Conservation (phyloP, 53 echinoderm and acorn worm genomes). For the Holothuria scabra region DNA sequence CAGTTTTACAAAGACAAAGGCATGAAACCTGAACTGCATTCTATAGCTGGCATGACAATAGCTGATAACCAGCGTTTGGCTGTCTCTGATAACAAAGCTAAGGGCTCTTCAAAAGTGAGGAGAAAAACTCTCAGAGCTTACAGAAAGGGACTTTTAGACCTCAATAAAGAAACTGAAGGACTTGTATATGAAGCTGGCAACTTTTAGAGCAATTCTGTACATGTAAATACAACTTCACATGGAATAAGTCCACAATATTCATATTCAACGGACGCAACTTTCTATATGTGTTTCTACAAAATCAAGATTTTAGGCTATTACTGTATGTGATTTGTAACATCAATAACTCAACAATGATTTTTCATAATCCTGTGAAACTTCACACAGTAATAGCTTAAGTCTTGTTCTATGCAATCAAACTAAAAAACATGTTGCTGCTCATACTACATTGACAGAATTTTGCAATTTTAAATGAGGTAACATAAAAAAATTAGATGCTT, state of each 20-base stretch:
- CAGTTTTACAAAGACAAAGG: not conserved
- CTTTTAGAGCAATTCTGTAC: not conserved
- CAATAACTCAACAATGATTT: not conserved
- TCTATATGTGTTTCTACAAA: not conserved
- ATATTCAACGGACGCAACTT: not conserved
- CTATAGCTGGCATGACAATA: not conserved
- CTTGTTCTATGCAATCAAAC: conserved; percentile 24
- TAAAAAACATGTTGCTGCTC: not conserved
- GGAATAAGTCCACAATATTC: not conserved
- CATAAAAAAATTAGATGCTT: not conserved
- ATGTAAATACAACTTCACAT: not conserved
- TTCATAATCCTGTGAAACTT: not conserved
- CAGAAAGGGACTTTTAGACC: not conserved
- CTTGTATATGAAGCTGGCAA: conserved; percentile 9
- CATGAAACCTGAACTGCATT: not conserved
- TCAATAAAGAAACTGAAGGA: not conserved
- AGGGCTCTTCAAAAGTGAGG: not conserved
- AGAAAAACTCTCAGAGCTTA: not conserved
- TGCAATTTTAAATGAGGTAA: not conserved
- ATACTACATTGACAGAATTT: not conserved
- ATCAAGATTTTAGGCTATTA: conserved; percentile 3
- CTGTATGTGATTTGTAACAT: conserved; percentile 13
- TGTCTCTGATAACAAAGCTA: not conserved
- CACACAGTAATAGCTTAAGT: not conserved
- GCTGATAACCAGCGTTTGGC: conserved; percentile 1